These are phyloP conservation scores for Lagodon rhomboides DNA, from an alignment of 2,797 vertebrate species.

Conservation along the genomic window DNA sequence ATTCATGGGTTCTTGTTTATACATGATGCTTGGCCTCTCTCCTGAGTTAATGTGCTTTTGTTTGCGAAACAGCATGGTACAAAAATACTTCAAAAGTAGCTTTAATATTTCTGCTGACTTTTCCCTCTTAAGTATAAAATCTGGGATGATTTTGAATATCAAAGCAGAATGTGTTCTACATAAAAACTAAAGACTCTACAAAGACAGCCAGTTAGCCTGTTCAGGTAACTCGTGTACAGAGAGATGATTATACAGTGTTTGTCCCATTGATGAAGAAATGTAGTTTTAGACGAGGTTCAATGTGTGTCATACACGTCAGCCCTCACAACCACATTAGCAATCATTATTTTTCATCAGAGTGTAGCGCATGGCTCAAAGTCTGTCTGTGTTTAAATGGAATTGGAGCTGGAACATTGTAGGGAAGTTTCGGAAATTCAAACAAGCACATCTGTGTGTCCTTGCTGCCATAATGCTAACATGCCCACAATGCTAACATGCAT, in stretches of 20 bases:
- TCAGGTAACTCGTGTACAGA: background rate
- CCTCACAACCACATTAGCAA: background rate
- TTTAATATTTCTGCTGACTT: constrained; percentile 22
- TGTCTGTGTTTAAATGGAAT: too few species aligned
- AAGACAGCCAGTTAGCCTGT: background rate
- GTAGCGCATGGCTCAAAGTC: background rate
- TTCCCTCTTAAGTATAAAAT: constrained; percentile 9
- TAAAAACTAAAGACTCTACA: constrained; percentile 5
- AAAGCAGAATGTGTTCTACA: constrained; percentile 20
- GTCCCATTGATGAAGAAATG: background rate
- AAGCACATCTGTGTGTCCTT: background rate
- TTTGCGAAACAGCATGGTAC: constrained; percentile 2
- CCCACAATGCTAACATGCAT: too few species aligned
- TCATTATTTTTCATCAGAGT: background rate
- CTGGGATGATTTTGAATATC: constrained; percentile 13
- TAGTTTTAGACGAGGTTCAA: background rate
- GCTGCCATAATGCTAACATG: too few species aligned
- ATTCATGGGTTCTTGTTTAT: constrained; percentile 57
- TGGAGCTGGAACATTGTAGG: background rate
- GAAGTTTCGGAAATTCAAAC: background rate
- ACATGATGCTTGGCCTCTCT: constrained; percentile 20
- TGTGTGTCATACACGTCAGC: background rate
- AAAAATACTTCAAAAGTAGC: constrained; percentile 39
- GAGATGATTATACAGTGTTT: background rate
- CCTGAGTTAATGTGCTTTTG: constrained; percentile 2